These are phyloP conservation scores for Aethes cnicana DNA, from an alignment of 2,888 invertebrate genomes.

Conservation along the genomic window DNA sequence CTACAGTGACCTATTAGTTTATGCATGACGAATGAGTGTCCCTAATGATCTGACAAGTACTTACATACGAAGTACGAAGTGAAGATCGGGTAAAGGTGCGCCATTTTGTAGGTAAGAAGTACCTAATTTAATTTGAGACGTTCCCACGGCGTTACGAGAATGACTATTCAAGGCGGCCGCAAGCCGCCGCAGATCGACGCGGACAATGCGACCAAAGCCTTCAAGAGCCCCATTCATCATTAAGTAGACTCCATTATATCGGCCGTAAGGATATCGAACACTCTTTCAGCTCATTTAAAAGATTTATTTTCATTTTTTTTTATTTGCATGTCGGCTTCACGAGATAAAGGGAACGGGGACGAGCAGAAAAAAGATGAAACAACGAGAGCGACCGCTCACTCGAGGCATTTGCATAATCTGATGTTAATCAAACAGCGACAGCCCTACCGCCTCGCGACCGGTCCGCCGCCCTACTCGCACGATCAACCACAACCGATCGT, in stretches of 20 bases:
- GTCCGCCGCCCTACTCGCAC: conserved; percentile 32
- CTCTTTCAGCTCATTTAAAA: conserved; percentile 76
- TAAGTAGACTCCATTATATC: conserved; percentile 69
- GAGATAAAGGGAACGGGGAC: conserved; percentile 73
- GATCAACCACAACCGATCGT: no score
- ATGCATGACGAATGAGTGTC: no score
- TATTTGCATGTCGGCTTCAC: conserved; percentile 76
- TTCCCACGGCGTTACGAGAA: conserved; percentile 57
- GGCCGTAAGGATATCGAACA: conserved; percentile 71
- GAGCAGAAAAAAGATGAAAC: conserved; percentile 73
- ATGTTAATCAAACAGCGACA: conserved; percentile 77
- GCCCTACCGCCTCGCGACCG: conserved; percentile 49
- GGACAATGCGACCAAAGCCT: conserved; percentile 61
- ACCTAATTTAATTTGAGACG: conserved; percentile 26
- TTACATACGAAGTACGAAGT: no score
- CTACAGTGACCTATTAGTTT: background rate
- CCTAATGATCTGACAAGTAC: no score
- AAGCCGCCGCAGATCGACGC: conserved; percentile 48
- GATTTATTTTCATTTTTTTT: conserved; percentile 63
- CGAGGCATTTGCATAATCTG: conserved; percentile 81
- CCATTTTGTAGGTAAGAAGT: background rate
- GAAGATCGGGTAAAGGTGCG: no score
- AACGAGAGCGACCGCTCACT: conserved; percentile 76
- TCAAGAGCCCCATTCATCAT: conserved; percentile 68
- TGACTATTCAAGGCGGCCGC: conserved; percentile 47